Conservation (phyloP, 2,888 invertebrate genomes). For the Erpobdella octoculata region DNA sequence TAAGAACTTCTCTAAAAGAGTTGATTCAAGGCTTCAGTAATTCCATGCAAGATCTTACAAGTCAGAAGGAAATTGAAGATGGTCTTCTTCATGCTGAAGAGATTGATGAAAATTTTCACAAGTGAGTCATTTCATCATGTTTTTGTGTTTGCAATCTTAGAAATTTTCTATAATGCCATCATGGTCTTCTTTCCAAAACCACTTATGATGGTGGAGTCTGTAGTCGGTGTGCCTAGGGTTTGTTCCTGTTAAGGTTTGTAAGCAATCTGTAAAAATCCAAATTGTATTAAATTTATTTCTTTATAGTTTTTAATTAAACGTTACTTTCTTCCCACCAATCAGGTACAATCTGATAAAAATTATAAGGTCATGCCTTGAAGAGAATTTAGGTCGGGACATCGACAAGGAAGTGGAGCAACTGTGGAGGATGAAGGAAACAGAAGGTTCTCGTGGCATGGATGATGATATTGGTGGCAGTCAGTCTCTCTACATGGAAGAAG, state of each 20-base stretch:
- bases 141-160: not conserved
- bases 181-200: too few relatives aligned
- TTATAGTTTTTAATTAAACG: not conserved
- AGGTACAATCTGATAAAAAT: conserved; percentile 10
- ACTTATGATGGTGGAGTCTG: too few relatives aligned
- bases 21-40: conserved; percentile 6
- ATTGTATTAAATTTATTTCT: not conserved
- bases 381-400: not conserved
- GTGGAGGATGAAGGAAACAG: not conserved
- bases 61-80: not conserved
- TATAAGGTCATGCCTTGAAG: not conserved
- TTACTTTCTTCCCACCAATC: not conserved
- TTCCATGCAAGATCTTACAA: not conserved
- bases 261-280: not conserved
- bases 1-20: conserved; percentile 15
- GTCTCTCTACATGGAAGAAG: not conserved
- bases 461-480: not conserved
- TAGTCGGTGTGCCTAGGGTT: too few relatives aligned
- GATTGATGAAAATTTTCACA: not conserved
- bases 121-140: not conserved
- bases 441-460: not conserved
- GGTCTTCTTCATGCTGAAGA: not conserved
- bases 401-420: not conserved
- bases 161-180: too few relatives aligned
- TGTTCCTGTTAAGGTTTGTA: too few relatives aligned